Conservation (phyloP, 2,888 invertebrate species). For the Drosophila anomelani region DNA sequence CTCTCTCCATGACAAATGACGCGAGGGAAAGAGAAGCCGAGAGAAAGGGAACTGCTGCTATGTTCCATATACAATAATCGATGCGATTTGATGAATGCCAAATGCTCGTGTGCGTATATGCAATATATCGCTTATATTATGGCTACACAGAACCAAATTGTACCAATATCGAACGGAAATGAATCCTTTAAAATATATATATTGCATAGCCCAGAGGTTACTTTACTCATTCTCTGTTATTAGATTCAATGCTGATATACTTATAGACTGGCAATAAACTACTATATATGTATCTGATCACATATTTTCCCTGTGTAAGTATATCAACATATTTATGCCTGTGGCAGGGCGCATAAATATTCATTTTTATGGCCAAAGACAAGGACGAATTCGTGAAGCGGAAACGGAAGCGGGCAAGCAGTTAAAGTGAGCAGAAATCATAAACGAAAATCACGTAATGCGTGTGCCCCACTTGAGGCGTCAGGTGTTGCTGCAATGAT, state of each 20-base stretch:
- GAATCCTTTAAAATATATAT: neutral
- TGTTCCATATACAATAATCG: slow-evolving; percentile 67
- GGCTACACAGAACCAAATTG: slow-evolving; percentile 4
- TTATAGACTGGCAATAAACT: neutral
- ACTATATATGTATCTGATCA: neutral
- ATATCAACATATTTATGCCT: slow-evolving; percentile 66
- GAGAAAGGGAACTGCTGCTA: slow-evolving; percentile 38
- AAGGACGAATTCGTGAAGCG: slow-evolving; percentile 56
- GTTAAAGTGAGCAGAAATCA: slow-evolving; percentile 76
- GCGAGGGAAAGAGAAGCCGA: slow-evolving; percentile 45
- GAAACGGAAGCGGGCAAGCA: slow-evolving; percentile 72
- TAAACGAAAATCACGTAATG: slow-evolving; percentile 82
- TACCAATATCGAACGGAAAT: neutral
- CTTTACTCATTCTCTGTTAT: neutral
- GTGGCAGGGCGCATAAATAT: slow-evolving; percentile 74
- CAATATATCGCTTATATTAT: slow-evolving; percentile 57
- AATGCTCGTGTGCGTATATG: slow-evolving; percentile 28
- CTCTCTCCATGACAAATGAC: slow-evolving; percentile 72
- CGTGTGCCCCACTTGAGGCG: slow-evolving; percentile 45
- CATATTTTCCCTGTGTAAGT: slow-evolving; percentile 25
- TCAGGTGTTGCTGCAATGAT: slow-evolving; percentile 81
- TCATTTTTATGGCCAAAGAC: slow-evolving; percentile 75
- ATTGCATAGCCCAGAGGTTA: neutral
- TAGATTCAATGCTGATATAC: neutral
- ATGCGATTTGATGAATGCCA: slow-evolving; percentile 78